Conservation (phyloP, 2,888 invertebrate genomes). For the Achlya flavicornis region DNA sequence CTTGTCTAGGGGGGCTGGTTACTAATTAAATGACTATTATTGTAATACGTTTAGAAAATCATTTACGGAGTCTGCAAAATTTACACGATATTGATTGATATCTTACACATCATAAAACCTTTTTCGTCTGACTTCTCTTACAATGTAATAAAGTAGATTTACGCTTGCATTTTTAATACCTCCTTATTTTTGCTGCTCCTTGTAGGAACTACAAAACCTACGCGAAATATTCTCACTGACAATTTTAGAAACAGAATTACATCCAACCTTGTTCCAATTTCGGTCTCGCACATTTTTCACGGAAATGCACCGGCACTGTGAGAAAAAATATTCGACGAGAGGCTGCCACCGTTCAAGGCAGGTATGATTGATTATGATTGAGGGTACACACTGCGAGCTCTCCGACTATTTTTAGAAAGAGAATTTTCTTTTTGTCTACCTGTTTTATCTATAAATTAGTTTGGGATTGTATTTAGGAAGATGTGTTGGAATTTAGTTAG, state of each 20-base stretch:
- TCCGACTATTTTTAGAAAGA: conserved; percentile 18
- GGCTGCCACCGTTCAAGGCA: neutral
- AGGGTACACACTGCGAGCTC: conserved; percentile 18
- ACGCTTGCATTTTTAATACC: no score
- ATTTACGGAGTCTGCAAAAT: no score
- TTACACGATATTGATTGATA: no score
- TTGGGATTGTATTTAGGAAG: neutral
- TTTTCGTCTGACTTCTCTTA: no score
- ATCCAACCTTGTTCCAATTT: neutral
- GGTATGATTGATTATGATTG: conserved; percentile 50
- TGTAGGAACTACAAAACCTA: no score
- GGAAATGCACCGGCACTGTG: conserved; percentile 32
- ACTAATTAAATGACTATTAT: no score
- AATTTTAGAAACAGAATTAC: neutral
- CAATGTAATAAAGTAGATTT: no score
- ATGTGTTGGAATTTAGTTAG: neutral
- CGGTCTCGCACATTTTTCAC: conserved; percentile 31
- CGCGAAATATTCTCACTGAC: neutral
- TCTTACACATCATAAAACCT: no score
- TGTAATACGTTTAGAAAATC: no score
- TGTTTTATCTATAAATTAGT: neutral
- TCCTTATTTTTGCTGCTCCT: no score
- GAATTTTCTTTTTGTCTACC: conserved; percentile 11
- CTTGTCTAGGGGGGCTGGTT: no score
- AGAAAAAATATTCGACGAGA: conserved; percentile 29